A percentile compares a stretch with the other conserved stretches of the same genome.
These are phyloP conservation scores for Odontamblyopus rebecca DNA, from an alignment of 2,797 vertebrate species.

Conservation along the genomic window DNA sequence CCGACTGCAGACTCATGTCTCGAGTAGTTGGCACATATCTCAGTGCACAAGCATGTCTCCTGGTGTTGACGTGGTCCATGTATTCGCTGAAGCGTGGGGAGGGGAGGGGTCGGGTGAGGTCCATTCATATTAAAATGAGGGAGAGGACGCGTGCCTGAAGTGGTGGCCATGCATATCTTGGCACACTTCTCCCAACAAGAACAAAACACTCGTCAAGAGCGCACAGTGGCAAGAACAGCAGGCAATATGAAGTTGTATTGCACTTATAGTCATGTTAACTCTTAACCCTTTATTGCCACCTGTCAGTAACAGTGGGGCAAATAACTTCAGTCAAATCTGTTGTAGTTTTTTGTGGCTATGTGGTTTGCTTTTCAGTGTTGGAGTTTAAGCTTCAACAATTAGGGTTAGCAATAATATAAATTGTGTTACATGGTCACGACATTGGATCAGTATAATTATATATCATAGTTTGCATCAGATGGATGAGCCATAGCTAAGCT, in stretches of 20 bases:
- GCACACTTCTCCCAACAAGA: slow-evolving; percentile 46
- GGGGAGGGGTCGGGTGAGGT: not conserved
- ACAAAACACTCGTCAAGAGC: slow-evolving; percentile 30
- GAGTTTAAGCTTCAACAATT: not conserved
- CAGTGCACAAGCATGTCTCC: slow-evolving; percentile 1
- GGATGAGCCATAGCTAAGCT: too few species aligned
- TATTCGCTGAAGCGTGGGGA: not conserved
- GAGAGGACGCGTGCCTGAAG: slow-evolving; percentile 66
- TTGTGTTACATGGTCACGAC: not conserved
- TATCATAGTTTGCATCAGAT: too few species aligned
- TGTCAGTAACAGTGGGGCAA: not conserved
- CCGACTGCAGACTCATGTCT: not conserved
- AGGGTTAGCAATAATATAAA: not conserved
- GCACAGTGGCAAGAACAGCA: slow-evolving; percentile 10
- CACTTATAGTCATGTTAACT: slow-evolving; percentile 6
- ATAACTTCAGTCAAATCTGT: slow-evolving; percentile 2
- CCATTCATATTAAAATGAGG: slow-evolving; percentile 69
- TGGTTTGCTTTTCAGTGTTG: not conserved
- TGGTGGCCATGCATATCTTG: slow-evolving; percentile 34
- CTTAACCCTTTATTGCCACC: not conserved
- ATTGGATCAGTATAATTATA: not conserved
- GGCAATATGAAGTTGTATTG: not conserved
- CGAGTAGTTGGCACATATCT: not conserved
- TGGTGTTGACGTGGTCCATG: not conserved
- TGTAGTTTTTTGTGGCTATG: not conserved